Evolutionary conservation across 2,797 vertebrate genomes (phyloP).

Genomic region (Eleutherodactylus coqui): DNA sequence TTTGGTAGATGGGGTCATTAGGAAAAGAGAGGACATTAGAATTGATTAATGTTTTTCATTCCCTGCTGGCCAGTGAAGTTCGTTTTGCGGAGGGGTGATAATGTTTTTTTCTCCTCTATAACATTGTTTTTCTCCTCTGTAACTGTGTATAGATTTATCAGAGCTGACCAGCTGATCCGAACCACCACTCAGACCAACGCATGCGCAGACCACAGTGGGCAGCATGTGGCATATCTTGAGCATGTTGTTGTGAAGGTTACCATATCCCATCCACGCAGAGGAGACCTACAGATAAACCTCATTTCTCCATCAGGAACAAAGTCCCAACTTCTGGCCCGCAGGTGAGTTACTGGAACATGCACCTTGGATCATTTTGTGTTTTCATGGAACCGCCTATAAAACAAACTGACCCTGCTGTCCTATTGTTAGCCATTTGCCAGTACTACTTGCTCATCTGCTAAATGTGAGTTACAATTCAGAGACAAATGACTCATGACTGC

Average conservation of each 20-base stretch:
- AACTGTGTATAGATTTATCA: conserved; percentile 79
- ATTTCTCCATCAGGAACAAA: conserved; percentile 86
- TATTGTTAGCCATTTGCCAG: background rate
- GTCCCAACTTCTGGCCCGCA: conserved; percentile 87
- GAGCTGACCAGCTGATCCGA: conserved; percentile 80
- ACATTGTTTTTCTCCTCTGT: background rate
- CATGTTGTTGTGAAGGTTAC: conserved; percentile 85
- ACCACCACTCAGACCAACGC: conserved; percentile 77
- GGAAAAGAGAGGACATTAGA: too few relatives aligned
- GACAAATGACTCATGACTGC: too few relatives aligned
- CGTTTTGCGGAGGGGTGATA: too few relatives aligned
- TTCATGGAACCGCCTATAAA: background rate
- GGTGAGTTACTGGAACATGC: conserved; percentile 70
- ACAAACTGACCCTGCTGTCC: background rate
- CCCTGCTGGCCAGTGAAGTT: too few relatives aligned
- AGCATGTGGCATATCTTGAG: conserved; percentile 83
- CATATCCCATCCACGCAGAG: conserved; percentile 84
- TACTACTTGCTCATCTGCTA: background rate
- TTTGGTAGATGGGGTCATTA: too few relatives aligned
- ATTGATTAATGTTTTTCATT: too few relatives aligned
- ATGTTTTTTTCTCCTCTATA: too few relatives aligned
- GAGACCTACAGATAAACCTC: conserved; percentile 90
- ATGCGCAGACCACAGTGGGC: conserved; percentile 79
- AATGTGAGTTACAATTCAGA: too few relatives aligned
- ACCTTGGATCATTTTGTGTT: background rate